Conservation (phyloP, 2,888 invertebrate species). For the Hyposoter dolosus region DNA sequence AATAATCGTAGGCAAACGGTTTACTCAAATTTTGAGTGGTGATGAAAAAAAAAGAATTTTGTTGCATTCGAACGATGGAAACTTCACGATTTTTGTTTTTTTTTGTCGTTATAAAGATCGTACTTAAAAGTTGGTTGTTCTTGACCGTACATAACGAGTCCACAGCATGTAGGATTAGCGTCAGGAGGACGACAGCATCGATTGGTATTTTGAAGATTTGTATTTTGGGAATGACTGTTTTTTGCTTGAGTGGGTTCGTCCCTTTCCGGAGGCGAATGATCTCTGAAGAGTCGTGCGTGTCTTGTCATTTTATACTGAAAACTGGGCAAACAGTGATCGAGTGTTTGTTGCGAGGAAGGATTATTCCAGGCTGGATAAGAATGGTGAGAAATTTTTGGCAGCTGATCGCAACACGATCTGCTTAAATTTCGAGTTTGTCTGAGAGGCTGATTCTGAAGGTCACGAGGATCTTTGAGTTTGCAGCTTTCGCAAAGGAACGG, state of each 20-base stretch:
- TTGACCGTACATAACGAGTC: constrained; percentile 65
- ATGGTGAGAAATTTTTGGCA: background rate
- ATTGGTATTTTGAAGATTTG: background rate
- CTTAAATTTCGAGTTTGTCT: background rate
- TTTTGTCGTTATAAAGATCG: background rate
- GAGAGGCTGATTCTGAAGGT: background rate
- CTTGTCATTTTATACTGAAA: constrained; percentile 14
- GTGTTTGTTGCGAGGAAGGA: constrained; percentile 11
- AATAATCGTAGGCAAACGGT: too few species aligned
- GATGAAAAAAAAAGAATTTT: too few species aligned
- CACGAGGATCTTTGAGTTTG: constrained; percentile 37
- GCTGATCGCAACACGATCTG: constrained; percentile 1
- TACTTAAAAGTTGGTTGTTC: constrained; percentile 60
- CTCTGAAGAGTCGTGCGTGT: constrained; percentile 11
- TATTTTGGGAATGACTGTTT: constrained; percentile 25
- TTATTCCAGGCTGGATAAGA: constrained; percentile 33
- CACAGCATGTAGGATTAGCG: constrained; percentile 61
- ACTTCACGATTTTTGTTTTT: background rate
- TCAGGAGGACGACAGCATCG: constrained; percentile 39
- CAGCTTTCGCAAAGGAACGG: constrained; percentile 63
- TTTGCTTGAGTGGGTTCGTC: constrained; percentile 51
- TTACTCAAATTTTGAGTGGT: too few species aligned
- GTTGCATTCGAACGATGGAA: too few species aligned
- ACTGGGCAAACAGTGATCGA: background rate
- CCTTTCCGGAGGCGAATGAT: constrained; percentile 68